Evolutionary conservation across 1,140 invertebrate species (phyloP), one percentile per base, ranked within the genome.

Genomic region (Diorhabda carinulata): DNA sequence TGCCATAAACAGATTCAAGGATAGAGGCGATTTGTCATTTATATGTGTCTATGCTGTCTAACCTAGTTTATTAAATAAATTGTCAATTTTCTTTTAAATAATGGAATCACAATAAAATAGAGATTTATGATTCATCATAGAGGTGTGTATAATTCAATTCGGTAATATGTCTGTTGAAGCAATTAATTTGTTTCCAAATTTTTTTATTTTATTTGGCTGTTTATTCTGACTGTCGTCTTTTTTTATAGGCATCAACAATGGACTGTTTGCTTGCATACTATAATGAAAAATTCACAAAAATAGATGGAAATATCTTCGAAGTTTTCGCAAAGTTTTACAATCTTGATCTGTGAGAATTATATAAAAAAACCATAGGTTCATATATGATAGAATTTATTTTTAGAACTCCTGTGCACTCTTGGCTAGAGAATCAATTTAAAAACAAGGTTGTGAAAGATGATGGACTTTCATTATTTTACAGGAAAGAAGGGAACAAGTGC

Each of bases 401-500:
- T 74, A 77, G 76, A 67, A 68, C 69, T 43, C 74, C 70, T n/a
- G 70, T 77, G 6, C 58, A 77, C 40, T 70, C 67, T 52, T 78
- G 77, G 77, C 57, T 78, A 25, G 65, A 77, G 66, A 69, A 47
- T 10, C 73, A 74, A 25, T 77, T 78, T 57, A 72, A 76, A 70
- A 73, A 72, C 56, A 75, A 73, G 66, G 61, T 70, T 1, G 41
- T 66, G 61, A 78, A 78, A 56, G 70, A 75, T 70, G 67, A 77
- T 60, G 61, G 45, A 3, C 44, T 61, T 52, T 74, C 76, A 40
- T 69, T 63, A 5, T 59, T 70, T 57, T 72, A 75, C 67, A 72
- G 77, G 61, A 69, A 72, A 56, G 71, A 76, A 69, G 77, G 76
- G 6, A 78, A 78, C 69, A 69, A 71, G 62, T 78, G 61, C 64